These are phyloP conservation scores for Porphyrio hochstetteri DNA, from an alignment of 2,113 vertebrate species.

Conservation along the genomic window DNA sequence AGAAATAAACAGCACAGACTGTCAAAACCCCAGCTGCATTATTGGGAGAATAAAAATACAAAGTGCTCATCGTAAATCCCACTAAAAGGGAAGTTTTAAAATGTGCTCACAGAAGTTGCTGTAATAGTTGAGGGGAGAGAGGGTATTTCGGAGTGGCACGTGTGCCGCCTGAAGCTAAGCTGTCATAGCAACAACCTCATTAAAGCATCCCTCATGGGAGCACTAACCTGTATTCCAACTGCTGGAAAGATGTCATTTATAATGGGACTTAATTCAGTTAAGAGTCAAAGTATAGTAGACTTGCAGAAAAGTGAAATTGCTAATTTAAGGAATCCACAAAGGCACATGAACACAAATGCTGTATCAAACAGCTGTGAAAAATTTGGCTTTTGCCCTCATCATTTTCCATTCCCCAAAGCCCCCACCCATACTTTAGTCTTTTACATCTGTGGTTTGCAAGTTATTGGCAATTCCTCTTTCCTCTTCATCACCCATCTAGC, in stretches of 20 bases:
- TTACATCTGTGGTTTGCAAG: background rate
- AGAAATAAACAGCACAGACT: background rate
- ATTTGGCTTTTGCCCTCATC: background rate
- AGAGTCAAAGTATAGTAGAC: constrained; percentile 45
- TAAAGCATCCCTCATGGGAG: constrained; percentile 50
- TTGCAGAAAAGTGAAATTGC: constrained; percentile 24
- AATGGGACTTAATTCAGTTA: constrained; percentile 28
- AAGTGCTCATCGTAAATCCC: background rate
- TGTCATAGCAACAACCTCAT: constrained; percentile 76
- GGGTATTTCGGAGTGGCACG: constrained; percentile 34
- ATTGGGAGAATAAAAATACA: background rate
- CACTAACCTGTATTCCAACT: constrained; percentile 58
- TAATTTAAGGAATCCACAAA: constrained; percentile 58
- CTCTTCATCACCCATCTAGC: background rate
- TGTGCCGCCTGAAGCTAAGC: constrained; percentile 41
- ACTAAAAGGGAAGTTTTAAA: background rate
- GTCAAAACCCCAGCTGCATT: background rate
- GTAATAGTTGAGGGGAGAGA: background rate
- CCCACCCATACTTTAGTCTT: background rate
- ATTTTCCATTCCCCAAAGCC: background rate
- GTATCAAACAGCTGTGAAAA: background rate
- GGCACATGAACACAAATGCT: background rate
- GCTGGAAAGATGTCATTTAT: constrained; percentile 66
- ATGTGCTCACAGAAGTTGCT: background rate
- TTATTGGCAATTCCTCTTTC: background rate